Percentiles rank a stretch among this genome's conserved stretches.
These are phyloP conservation scores for Sepiola atlantica DNA, from an alignment of 2,888 invertebrate species.

Conservation along the genomic window DNA sequence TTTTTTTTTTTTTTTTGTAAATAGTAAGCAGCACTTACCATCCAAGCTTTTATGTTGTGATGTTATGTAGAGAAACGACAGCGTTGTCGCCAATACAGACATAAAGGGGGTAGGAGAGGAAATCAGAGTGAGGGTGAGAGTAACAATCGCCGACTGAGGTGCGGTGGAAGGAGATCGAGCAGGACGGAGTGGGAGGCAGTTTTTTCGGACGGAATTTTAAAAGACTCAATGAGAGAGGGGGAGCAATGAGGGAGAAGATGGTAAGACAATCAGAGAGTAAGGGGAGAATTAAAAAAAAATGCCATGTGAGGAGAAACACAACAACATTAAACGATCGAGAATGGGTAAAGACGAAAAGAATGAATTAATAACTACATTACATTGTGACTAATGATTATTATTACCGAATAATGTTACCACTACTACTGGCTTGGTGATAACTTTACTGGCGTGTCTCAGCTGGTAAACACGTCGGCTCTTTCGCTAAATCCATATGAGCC, in stretches of 20 bases:
- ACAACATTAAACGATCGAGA: neutral
- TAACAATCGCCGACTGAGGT: neutral
- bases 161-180: neutral
- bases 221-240: neutral
- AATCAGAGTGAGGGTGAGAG: neutral
- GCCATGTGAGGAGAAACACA: conserved; percentile 32
- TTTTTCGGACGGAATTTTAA: neutral
- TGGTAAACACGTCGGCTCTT: neutral
- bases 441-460: neutral
- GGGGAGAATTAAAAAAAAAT: neutral
- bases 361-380: conserved; percentile 1
- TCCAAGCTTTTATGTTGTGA: conserved; percentile 14
- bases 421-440: conserved; percentile 14
- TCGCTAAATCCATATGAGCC: neutral
- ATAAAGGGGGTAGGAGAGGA: neutral
- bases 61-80: conserved; percentile 14
- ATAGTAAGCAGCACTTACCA: conserved; percentile 22
- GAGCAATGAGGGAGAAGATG: conserved; percentile 7
- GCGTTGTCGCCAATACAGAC: neutral
- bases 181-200: neutral
- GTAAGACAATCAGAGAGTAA: neutral
- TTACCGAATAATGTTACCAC: conserved; percentile 19
- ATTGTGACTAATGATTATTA: conserved; percentile 32
- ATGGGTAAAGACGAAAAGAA: neutral
- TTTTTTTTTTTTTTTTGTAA: neutral